phyloP scores from a whole-genome alignment of 2,797 vertebrate species.

The Monodelphis domestica region DNA sequence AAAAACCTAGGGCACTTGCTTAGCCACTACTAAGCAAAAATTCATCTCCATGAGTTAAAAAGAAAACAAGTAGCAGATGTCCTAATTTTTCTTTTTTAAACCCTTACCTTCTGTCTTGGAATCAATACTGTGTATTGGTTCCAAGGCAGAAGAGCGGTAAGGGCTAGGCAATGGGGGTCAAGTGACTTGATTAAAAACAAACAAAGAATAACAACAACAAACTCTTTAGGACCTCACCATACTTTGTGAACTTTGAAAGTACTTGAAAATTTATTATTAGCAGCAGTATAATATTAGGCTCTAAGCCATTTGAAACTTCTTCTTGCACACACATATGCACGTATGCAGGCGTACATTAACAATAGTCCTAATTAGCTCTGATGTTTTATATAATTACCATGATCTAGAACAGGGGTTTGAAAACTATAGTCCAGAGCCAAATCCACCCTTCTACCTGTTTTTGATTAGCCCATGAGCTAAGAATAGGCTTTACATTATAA shows the following conservation, averaged over 20 bases:
- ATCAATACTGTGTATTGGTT: too few species aligned
- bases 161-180: too few species aligned
- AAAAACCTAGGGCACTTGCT: neutral
- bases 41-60: neutral
- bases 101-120: too few species aligned
- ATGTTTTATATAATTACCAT: neutral
- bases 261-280: neutral
- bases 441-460: neutral
- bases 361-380: neutral
- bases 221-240: neutral
- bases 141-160: too few species aligned
- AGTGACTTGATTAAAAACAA: too few species aligned
- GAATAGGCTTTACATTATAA: neutral
- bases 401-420: neutral
- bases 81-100: too few species aligned
- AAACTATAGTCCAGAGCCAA: neutral
- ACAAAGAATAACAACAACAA: neutral
- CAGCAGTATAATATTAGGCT: neutral
- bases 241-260: neutral
- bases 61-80: neutral
- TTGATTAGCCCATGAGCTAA: neutral
- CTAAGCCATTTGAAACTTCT: too few species aligned
- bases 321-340: too few species aligned
- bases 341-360: neutral
- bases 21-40: conserved; percentile 6